Conservation (phyloP, 2,113 vertebrate species). For the Rhinolophus sinicus region DNA sequence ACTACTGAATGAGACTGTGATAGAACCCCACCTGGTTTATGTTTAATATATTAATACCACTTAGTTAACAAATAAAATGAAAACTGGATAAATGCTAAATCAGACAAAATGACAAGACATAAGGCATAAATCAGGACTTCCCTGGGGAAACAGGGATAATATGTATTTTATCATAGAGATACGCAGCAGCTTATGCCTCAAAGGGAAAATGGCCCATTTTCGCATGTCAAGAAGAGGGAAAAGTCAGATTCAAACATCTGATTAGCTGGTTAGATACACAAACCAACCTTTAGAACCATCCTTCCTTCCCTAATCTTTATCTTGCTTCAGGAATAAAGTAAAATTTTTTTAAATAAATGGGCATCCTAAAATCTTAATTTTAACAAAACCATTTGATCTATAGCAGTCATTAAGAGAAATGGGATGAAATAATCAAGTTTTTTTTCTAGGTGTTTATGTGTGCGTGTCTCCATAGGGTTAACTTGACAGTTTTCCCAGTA, state of each 20-base stretch:
- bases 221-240: not conserved
- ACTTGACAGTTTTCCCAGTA: slow-evolving; percentile 15
- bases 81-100: not conserved
- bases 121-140: not conserved
- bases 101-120: not conserved
- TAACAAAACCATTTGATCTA: not conserved
- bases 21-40: not conserved
- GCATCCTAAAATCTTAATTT: not conserved
- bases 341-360: not conserved
- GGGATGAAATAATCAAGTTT: not conserved
- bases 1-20: not conserved
- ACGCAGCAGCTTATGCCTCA: not conserved
- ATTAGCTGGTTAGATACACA: slow-evolving; percentile 9
- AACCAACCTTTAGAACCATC: not conserved
- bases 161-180: not conserved
- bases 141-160: not conserved
- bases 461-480: not conserved
- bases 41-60: not conserved
- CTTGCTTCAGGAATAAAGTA: not conserved
- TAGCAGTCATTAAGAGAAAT: not conserved
- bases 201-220: not conserved
- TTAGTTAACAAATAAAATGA: slow-evolving; percentile 36
- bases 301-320: not conserved
- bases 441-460: not conserved
- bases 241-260: not conserved